Conservation (phyloP, 2,797 vertebrate species). For the Rhynchotus rufescens region DNA sequence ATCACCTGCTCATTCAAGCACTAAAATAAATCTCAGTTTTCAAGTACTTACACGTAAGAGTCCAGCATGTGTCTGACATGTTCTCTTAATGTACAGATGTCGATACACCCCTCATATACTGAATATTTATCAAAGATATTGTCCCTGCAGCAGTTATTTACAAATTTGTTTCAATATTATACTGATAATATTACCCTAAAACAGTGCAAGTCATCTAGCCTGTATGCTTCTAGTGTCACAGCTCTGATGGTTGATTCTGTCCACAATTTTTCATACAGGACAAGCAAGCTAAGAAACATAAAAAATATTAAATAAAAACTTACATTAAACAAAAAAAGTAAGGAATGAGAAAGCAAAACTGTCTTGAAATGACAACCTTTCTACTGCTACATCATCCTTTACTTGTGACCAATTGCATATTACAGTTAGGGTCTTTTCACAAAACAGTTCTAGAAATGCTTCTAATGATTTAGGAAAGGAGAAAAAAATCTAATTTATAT, state of each 20-base stretch:
- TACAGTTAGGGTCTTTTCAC: not conserved
- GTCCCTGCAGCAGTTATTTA: not conserved
- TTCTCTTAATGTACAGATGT: constrained; percentile 32
- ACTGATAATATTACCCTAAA: not conserved
- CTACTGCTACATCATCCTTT: not conserved
- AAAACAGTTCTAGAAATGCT: not conserved
- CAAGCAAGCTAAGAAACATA: not conserved
- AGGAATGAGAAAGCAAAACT: not conserved
- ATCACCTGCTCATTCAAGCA: constrained; percentile 48
- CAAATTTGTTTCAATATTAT: not conserved
- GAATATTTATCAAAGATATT: not conserved
- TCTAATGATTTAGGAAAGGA: not conserved
- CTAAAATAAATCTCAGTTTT: constrained; percentile 67
- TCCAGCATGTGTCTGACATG: constrained; percentile 55
- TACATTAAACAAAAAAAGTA: not conserved
- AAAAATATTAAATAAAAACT: not conserved
- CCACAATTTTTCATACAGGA: not conserved
- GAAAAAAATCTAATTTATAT: not conserved
- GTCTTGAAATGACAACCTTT: not conserved
- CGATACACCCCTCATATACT: not conserved
- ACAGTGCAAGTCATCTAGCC: not conserved
- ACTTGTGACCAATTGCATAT: not conserved
- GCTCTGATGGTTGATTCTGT: not conserved
- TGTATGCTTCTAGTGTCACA: not conserved
- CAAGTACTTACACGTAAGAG: constrained; percentile 68